Base-by-base conservation (phyloP, 2,797 vertebrate species). In the Sebastes cheni region DNA sequence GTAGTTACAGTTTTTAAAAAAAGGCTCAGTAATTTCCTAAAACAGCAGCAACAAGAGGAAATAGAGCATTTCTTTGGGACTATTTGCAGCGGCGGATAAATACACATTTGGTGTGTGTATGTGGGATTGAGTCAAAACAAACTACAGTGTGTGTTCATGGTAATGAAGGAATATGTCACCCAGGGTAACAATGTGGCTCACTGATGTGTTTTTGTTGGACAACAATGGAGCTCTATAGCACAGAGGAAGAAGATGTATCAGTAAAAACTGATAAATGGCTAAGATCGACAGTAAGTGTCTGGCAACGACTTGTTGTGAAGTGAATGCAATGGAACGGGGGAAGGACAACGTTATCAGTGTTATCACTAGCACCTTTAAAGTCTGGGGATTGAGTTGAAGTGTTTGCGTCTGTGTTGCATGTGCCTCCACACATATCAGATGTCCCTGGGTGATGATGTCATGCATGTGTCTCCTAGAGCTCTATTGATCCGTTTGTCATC, bases 391-490 rank as follows among this genome's bases (percentile, higher is more conserved):
- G 32, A 5, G 34, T 11, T 6, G 14, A 5, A 2, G 8, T 55
- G 52, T 56, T 46, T 64, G 22, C 6, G 25, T 20, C 20, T 2
- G n/a, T n/a, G 29, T 32, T 55, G 25, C 60, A 23, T 14, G 36
- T 20, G 39, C 13, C 25, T 62, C 64, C 25, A 34, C 68, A 25
- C 5, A 3, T 30, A 52, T 82, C 66, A 25, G 4, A 59, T n/a
- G n/a, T 55, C 77, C 61, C 77, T 16, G n/a, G 64, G 27, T 67
- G 75, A 81, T 83, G 80, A 88, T 81, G 81, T 83, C 75, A 81
- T 27, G 18, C 4, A 1, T 56, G 22, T 36, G 16, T 46, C 56
- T 62, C 59, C 11, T 1, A 20, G 25, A 42, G 60, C 29, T 25
- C 6, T 70, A 82, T 86, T 54, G 87, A 86, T 86, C 55, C 3